Percentiles rank a stretch among this genome's conserved stretches.
Conservation (phyloP, 2,888 invertebrate genomes). For the Ferrisia virgata region DNA sequence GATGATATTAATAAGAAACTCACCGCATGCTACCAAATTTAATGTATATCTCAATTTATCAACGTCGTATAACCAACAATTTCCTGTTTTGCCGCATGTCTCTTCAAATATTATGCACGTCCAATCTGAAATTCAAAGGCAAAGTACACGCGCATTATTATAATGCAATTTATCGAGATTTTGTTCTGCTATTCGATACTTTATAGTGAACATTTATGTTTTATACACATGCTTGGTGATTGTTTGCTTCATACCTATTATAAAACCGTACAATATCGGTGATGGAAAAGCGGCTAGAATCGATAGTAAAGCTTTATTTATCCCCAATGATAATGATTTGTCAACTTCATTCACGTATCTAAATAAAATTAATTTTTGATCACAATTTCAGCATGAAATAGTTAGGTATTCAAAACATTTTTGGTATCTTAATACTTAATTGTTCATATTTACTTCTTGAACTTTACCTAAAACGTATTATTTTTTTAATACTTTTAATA, state of each 20-base stretch:
- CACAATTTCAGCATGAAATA: no score
- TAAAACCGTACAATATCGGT: constrained; percentile 55
- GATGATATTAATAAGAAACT: constrained; percentile 45
- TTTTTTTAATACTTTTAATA: constrained; percentile 50
- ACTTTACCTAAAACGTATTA: constrained; percentile 50
- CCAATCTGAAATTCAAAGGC: constrained; percentile 51
- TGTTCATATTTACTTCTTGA: no score
- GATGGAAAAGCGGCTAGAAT: constrained; percentile 54
- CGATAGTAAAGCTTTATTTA: constrained; percentile 51
- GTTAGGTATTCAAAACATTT: no score
- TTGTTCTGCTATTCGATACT: no score
- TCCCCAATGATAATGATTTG: constrained; percentile 53
- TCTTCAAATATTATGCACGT: constrained; percentile 55
- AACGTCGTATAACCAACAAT: constrained; percentile 55
- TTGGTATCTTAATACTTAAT: no score
- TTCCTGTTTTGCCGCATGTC: constrained; percentile 53
- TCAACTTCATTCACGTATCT: constrained; percentile 52
- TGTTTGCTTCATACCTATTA: constrained; percentile 53
- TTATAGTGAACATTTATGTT: background rate
- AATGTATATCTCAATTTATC: constrained; percentile 52
- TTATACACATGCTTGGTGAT: background rate
- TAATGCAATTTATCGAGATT: background rate
- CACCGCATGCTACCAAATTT: constrained; percentile 52
- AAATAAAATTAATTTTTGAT: constrained; percentile 7
- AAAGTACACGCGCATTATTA: background rate